Evolutionary conservation across 2,113 vertebrate species (phyloP).

Genomic region (Catagonus wagneri): DNA sequence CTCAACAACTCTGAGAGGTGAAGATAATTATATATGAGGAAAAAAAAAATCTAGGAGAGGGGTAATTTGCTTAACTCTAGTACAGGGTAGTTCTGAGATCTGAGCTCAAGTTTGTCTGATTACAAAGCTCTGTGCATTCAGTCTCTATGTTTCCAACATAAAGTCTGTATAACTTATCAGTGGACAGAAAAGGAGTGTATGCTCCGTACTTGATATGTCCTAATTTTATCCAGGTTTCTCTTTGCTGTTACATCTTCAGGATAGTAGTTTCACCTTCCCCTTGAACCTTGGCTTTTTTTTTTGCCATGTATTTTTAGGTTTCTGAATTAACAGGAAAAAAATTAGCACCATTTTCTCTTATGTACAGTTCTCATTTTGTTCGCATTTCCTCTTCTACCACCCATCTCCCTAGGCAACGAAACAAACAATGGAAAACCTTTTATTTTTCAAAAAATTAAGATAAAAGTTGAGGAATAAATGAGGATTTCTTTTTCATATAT

Average conservation of each 20-base stretch:
- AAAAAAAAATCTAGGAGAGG: background rate
- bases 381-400: conserved; percentile 54
- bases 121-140: background rate
- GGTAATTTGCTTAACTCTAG: background rate
- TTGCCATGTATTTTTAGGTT: conserved; percentile 67
- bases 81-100: background rate
- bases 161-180: background rate
- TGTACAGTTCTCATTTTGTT: conserved; percentile 40
- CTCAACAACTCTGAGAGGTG: background rate
- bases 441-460: conserved; percentile 51
- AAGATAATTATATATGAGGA: background rate
- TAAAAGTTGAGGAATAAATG: conserved; percentile 38
- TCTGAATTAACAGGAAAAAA: conserved; percentile 68
- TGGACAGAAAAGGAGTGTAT: background rate
- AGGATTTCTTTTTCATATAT: conserved; percentile 7
- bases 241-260: background rate
- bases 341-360: background rate
- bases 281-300: conserved; percentile 38
- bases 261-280: conserved; percentile 60
- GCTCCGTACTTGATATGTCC: background rate
- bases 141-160: background rate
- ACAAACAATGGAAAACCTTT: conserved; percentile 63
- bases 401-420: conserved; percentile 40
- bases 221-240: conserved; percentile 9
- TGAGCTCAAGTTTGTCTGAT: background rate